Evolutionary conservation across 1,140 invertebrate genomes (phyloP).

Genomic region (Belonocnema kinseyi): DNA sequence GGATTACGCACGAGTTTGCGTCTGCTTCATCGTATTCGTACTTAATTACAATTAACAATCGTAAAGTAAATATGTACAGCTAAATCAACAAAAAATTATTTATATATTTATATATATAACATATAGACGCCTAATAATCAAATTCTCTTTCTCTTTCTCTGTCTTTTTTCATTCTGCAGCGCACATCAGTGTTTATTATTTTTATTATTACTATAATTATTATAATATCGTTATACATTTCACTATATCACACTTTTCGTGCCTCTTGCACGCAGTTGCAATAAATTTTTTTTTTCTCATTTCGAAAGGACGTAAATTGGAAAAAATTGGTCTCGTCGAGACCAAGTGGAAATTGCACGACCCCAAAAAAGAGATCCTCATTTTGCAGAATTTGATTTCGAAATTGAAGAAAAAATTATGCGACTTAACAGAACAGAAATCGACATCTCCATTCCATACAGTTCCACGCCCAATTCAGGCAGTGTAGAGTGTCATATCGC

Average conservation of each 20-base stretch:
- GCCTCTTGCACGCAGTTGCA: conserved; percentile 7
- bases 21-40: conserved; percentile 28
- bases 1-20: conserved; percentile 9
- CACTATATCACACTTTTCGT: conserved; percentile 25
- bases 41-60: conserved; percentile 58
- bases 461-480: no score
- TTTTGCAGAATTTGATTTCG: background rate
- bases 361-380: conserved; percentile 23
- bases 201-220: no score
- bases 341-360: conserved; percentile 22
- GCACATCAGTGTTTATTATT: background rate
- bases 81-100: conserved; percentile 56
- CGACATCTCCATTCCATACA: no score
- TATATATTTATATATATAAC: conserved; percentile 33
- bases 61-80: conserved; percentile 62
- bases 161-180: conserved; percentile 16
- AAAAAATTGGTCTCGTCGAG: background rate
- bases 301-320: conserved; percentile 14
- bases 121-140: conserved; percentile 21
- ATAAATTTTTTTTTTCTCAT: conserved; percentile 5
- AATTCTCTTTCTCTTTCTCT: conserved; percentile 11
- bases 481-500: no score
- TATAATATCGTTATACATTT: conserved; percentile 28
- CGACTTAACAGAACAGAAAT: background rate
- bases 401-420: background rate